phyloP scores from a whole-genome alignment of 2,797 vertebrate genomes.

The Champsocephalus esox region DNA sequence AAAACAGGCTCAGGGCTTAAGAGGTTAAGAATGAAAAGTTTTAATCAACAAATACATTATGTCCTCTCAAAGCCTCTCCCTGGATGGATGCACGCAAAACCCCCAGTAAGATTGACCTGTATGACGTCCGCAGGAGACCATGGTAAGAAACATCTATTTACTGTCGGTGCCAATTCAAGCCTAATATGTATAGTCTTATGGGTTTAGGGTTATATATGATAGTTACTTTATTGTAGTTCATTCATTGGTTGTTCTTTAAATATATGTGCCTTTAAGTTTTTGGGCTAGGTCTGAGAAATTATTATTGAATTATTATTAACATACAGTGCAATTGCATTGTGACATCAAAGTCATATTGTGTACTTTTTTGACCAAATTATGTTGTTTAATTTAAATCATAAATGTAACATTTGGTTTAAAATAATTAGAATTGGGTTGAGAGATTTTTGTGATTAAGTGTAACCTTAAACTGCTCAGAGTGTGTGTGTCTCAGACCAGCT shows the following conservation, averaged over 20 bases:
- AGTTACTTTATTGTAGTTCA: not conserved
- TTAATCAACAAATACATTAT: constrained; percentile 18
- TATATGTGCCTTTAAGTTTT: not conserved
- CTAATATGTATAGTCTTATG: not conserved
- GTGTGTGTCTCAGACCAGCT: constrained; percentile 21
- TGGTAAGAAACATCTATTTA: constrained; percentile 85
- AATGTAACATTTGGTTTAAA: not conserved
- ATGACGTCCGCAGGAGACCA: constrained; percentile 95
- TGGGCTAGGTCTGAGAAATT: not conserved
- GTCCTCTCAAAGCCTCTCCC: constrained; percentile 88
- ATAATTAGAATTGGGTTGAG: not conserved
- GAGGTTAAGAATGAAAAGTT: constrained; percentile 2
- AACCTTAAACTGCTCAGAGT: not conserved
- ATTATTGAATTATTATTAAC: not conserved
- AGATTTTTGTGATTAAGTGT: not conserved
- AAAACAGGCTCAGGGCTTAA: too few species aligned
- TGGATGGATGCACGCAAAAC: constrained; percentile 96
- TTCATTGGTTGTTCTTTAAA: not conserved
- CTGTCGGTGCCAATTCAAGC: not conserved
- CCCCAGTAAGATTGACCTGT: constrained; percentile 96
- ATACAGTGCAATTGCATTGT: not conserved
- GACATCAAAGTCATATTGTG: not conserved
- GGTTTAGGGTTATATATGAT: not conserved
- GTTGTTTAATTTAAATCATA: not conserved
- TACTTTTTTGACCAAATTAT: not conserved